Evolutionary conservation across 2,888 invertebrate species (phyloP).

Genomic region (Phyto melanocephala): DNA sequence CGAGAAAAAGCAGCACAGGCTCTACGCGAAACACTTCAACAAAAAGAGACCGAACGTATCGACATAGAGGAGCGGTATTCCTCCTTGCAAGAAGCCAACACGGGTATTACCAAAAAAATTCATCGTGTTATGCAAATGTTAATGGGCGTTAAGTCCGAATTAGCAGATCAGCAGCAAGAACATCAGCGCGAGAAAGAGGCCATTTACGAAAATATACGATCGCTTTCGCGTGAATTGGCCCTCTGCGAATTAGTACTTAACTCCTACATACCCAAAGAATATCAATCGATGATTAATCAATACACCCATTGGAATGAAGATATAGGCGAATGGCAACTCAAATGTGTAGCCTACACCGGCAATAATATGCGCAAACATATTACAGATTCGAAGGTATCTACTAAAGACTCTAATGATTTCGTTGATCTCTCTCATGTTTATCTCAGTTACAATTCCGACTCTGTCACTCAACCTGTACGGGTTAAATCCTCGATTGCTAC

Average conservation of each 20-base stretch:
- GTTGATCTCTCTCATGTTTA: constrained; percentile 85
- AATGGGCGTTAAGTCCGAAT: constrained; percentile 90
- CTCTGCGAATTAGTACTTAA: constrained; percentile 94
- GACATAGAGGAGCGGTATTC: constrained; percentile 97
- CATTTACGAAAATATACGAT: constrained; percentile 93
- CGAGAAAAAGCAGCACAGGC: constrained; percentile 89
- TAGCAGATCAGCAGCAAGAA: constrained; percentile 93
- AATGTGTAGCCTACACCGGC: constrained; percentile 98
- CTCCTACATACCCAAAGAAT: constrained; percentile 95
- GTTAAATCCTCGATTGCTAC: constrained; percentile 79
- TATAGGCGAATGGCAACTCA: constrained; percentile 98
- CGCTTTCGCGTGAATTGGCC: constrained; percentile 93
- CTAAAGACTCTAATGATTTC: constrained; percentile 80
- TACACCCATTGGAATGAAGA: constrained; percentile 99
- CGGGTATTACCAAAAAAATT: constrained; percentile 94
- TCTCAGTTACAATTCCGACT: constrained; percentile 82
- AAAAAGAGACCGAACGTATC: constrained; percentile 94
- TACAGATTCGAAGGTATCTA: constrained; percentile 75
- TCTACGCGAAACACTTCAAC: constrained; percentile 88
- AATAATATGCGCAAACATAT: constrained; percentile 95
- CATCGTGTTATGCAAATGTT: constrained; percentile 92
- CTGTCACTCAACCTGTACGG: constrained; percentile 81
- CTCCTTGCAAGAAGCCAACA: constrained; percentile 95
- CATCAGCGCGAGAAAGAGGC: constrained; percentile 98
- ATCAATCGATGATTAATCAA: constrained; percentile 92